These are phyloP conservation scores for Bovichtus diacanthus DNA, from an alignment of 2,797 vertebrate genomes.

Conservation along the genomic window DNA sequence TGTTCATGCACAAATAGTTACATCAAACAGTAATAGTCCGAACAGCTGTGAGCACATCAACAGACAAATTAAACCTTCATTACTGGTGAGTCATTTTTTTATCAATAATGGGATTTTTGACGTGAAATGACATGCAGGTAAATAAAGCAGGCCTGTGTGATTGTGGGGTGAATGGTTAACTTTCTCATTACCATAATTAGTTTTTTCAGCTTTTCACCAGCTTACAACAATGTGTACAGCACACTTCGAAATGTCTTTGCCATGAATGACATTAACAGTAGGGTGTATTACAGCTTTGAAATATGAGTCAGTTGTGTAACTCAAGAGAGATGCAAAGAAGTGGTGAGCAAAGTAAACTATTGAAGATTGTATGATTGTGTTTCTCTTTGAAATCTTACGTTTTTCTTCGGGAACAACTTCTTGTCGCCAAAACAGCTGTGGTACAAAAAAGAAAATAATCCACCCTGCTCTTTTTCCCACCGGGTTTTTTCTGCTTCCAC, in stretches of 20 bases:
- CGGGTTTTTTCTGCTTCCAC: background rate
- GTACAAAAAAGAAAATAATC: constrained; percentile 6
- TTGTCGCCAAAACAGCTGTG: background rate
- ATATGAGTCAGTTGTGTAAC: constrained; percentile 36
- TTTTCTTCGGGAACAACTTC: background rate
- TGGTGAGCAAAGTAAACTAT: constrained; percentile 8
- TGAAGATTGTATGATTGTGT: too few relatives aligned
- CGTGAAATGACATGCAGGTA: constrained; percentile 4
- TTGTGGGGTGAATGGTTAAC: background rate
- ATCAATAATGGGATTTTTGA: constrained; percentile 27
- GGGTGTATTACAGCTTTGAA: constrained; percentile 14
- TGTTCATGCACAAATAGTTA: constrained; percentile 26
- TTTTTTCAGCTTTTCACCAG: background rate
- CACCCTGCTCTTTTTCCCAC: background rate
- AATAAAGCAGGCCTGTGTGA: constrained; percentile 8
- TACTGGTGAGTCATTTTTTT: constrained; percentile 29
- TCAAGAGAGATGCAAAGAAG: constrained; percentile 42
- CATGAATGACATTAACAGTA: constrained; percentile 43
- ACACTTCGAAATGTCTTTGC: background rate
- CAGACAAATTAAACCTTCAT: constrained; percentile 36
- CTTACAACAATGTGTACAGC: background rate
- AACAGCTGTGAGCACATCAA: constrained; percentile 36
- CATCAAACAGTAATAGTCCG: constrained; percentile 36
- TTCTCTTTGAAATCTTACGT: background rate
- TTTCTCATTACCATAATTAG: background rate